Evolutionary conservation across 2,113 vertebrate species (phyloP).

Genomic region (Chitala chitala): DNA sequence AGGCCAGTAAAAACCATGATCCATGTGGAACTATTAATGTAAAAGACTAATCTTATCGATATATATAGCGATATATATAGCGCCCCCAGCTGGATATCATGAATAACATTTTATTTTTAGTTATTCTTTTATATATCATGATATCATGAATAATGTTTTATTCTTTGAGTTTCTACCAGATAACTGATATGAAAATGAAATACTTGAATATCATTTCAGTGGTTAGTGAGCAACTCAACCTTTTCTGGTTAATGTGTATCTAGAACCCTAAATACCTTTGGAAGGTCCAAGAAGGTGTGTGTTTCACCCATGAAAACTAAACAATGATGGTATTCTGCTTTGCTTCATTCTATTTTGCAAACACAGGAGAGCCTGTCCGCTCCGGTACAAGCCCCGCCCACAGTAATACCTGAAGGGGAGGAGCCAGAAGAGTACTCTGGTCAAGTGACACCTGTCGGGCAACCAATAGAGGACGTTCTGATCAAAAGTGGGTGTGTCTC

Average conservation of each 20-base stretch:
- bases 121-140: background rate
- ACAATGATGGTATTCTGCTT: background rate
- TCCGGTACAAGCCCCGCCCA: constrained; percentile 74
- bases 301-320: background rate
- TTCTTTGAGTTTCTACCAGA: too few species aligned
- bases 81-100: constrained; percentile 1
- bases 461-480: background rate
- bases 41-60: background rate
- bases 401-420: constrained; percentile 50
- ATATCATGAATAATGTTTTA: too few species aligned
- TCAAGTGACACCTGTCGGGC: constrained; percentile 41
- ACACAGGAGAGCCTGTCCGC: constrained; percentile 35
- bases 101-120: background rate
- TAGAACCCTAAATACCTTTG: background rate
- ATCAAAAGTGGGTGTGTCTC: constrained; percentile 2
- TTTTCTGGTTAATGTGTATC: too few species aligned
- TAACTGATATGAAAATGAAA: too few species aligned
- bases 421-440: constrained; percentile 61
- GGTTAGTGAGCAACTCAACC: too few species aligned
- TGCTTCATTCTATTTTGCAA: constrained; percentile 35
- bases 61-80: background rate
- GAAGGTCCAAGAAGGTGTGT: background rate
- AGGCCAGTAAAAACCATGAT: background rate
- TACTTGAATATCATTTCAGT: too few species aligned
- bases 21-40: background rate